A percentile compares a stretch with the other conserved stretches of the same genome.
Conservation (phyloP, 2,797 vertebrate species). For the Eupleurogrammus muticus region DNA sequence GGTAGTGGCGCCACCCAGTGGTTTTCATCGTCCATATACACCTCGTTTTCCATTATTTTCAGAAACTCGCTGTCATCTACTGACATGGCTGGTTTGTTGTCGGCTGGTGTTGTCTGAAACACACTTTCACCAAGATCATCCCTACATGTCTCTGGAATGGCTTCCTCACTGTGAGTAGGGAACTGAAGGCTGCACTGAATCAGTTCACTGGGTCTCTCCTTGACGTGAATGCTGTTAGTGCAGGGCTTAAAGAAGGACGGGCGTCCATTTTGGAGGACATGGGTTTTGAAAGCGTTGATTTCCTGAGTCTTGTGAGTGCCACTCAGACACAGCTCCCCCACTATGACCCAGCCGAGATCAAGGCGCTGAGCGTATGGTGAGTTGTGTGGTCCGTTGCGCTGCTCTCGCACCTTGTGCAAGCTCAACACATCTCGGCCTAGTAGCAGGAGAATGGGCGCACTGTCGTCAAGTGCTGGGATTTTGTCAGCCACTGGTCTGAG, state of each 20-base stretch:
- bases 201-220: not conserved
- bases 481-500: not conserved
- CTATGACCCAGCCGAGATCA: slow-evolving; percentile 11
- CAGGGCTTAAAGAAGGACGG: slow-evolving; percentile 12
- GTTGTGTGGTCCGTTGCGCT: slow-evolving; percentile 2
- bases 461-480: slow-evolving; percentile 24
- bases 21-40: slow-evolving; percentile 7
- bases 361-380: slow-evolving; percentile 6
- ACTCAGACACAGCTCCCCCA: slow-evolving; percentile 35
- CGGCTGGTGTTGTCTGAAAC: not conserved
- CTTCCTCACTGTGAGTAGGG: not conserved
- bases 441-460: slow-evolving; percentile 14
- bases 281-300: not conserved
- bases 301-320: not conserved
- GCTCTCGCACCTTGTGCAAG: slow-evolving; percentile 3
- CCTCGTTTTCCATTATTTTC: slow-evolving; percentile 2
- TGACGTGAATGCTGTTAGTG: not conserved
- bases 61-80: not conserved
- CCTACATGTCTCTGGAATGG: not conserved
- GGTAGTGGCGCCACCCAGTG: slow-evolving; percentile 2
- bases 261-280: not conserved
- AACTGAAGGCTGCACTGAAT: not conserved
- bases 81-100: not conserved
- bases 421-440: not conserved
- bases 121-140: not conserved